These are phyloP conservation scores for Scarus forsteni DNA, from an alignment of 2,797 vertebrate species.

Conservation along the genomic window DNA sequence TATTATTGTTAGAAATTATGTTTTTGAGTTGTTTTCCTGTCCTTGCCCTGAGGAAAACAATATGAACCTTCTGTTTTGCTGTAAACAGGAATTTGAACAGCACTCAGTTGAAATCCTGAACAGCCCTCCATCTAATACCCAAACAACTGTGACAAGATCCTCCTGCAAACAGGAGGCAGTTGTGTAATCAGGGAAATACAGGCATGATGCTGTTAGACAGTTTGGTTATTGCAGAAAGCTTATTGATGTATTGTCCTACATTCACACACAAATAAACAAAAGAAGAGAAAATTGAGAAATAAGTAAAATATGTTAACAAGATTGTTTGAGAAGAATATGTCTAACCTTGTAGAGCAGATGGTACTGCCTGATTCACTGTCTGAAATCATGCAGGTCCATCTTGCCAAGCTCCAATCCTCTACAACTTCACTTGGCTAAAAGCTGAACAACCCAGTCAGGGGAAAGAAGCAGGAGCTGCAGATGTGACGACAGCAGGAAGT, in stretches of 20 bases:
- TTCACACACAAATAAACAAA: neutral
- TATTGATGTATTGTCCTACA: neutral
- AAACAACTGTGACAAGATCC: constrained; percentile 10
- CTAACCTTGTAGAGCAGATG: too few species aligned
- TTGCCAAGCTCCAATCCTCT: too few species aligned
- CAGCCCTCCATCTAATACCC: constrained; percentile 7
- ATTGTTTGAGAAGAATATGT: too few species aligned
- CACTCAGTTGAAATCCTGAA: neutral
- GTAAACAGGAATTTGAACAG: neutral
- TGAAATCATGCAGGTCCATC: too few species aligned
- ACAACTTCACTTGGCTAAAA: too few species aligned
- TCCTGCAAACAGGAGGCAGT: constrained; percentile 6
- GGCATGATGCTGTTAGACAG: neutral
- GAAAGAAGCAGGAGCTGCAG: too few species aligned
- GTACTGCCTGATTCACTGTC: too few species aligned
- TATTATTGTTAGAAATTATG: neutral
- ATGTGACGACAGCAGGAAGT: too few species aligned
- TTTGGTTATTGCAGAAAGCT: neutral
- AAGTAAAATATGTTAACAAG: too few species aligned
- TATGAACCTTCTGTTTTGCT: neutral
- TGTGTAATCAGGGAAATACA: constrained; percentile 2
- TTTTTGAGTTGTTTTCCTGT: neutral
- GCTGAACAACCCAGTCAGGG: too few species aligned
- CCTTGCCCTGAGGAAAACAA: neutral
- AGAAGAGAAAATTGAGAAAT: neutral